A percentile compares a stretch with the other conserved stretches of the same genome.
Evolutionary conservation across 2,113 vertebrate genomes (phyloP).

Genomic region (Poeciliopsis retropinna): DNA sequence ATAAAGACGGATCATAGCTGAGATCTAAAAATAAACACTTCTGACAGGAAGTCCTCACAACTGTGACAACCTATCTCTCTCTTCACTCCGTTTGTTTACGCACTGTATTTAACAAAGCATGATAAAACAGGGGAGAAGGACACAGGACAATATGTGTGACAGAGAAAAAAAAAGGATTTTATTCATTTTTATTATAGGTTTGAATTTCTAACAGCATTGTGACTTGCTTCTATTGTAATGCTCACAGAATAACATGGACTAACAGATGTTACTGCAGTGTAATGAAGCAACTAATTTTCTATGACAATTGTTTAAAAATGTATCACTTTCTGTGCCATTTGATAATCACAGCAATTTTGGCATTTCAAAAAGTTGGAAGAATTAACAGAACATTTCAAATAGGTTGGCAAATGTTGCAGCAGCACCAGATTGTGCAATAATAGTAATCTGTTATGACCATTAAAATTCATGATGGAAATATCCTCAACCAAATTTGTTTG

Average conservation of each 20-base stretch:
- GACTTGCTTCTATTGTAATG: not conserved
- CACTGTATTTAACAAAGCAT: conserved; percentile 26
- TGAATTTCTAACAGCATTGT: not conserved
- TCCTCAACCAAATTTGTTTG: too few species aligned
- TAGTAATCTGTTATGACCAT: too few species aligned
- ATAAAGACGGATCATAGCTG: conserved; percentile 82
- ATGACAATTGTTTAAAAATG: not conserved
- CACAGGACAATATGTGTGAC: not conserved
- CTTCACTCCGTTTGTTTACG: conserved; percentile 5
- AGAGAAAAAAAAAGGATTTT: not conserved
- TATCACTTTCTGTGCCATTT: too few species aligned
- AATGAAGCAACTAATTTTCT: not conserved
- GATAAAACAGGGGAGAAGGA: not conserved
- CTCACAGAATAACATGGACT: not conserved
- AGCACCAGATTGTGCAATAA: too few species aligned
- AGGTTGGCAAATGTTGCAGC: too few species aligned
- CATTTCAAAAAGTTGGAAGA: not conserved
- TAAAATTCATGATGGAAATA: too few species aligned
- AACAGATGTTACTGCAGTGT: too few species aligned
- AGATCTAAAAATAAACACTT: conserved; percentile 91
- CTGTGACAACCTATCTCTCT: conserved; percentile 79
- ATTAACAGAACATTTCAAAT: not conserved
- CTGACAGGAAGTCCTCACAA: conserved; percentile 86
- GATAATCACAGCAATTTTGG: not conserved
- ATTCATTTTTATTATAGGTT: not conserved